Evolutionary conservation across 2,888 invertebrate species (phyloP).

Genomic region (Melieria crassipennis): DNA sequence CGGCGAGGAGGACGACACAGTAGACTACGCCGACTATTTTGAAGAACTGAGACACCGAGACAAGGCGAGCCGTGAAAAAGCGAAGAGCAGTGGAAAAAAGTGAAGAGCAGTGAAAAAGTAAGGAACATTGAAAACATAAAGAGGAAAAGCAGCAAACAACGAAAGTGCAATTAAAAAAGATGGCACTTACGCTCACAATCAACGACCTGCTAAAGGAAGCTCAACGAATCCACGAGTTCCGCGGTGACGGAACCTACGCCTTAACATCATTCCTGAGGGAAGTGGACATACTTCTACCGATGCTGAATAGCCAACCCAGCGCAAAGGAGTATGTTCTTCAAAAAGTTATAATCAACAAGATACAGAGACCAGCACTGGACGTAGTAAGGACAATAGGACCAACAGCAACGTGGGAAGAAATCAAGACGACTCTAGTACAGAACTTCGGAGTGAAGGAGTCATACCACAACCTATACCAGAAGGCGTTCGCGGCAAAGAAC

Average conservation of each 20-base stretch:
- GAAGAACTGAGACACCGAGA: no score
- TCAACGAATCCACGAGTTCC: constrained; percentile 31
- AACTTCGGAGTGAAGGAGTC: constrained; percentile 41
- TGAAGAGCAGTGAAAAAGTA: no score
- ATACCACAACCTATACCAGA: constrained; percentile 16
- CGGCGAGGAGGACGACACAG: no score
- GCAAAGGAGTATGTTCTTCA: constrained; percentile 33
- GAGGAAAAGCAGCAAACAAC: no score
- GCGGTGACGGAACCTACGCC: constrained; percentile 28
- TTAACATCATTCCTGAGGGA: no score
- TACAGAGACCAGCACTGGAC: constrained; percentile 42
- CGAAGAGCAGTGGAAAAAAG: no score
- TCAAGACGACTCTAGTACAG: constrained; percentile 18
- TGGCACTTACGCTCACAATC: background rate
- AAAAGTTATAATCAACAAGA: constrained; percentile 41
- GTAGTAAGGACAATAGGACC: constrained; percentile 36
- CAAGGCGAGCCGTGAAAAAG: no score
- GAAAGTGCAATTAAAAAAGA: no score
- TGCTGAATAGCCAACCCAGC: background rate
- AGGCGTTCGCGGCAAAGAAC: constrained; percentile 32
- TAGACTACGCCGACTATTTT: no score
- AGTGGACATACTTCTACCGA: background rate
- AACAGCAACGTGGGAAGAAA: constrained; percentile 36
- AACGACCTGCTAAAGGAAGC: constrained; percentile 29
- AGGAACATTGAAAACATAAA: no score